phyloP scores from a whole-genome alignment of 2,797 vertebrate species.

The Sebastiscus albofasciatus region DNA sequence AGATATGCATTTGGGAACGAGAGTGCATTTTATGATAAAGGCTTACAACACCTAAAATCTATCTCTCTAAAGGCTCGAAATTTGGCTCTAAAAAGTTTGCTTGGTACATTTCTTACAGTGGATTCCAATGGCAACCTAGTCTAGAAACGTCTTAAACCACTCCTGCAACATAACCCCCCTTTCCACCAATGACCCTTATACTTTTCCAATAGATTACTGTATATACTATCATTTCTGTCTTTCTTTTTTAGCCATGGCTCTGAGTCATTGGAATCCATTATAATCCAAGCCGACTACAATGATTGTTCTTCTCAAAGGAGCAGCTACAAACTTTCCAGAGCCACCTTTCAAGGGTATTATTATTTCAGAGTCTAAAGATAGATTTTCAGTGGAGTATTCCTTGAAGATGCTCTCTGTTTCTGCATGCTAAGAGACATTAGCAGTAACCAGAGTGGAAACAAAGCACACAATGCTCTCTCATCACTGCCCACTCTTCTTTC shows the following conservation, averaged over 20 bases:
- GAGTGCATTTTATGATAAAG: constrained; percentile 46
- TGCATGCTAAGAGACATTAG: constrained; percentile 73
- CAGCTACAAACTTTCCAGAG: background rate
- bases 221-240: background rate
- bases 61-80: background rate
- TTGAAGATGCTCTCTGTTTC: constrained; percentile 60
- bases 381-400: constrained; percentile 43
- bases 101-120: background rate
- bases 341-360: background rate
- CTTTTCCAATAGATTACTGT: background rate
- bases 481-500: constrained; percentile 4
- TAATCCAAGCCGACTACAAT: background rate
- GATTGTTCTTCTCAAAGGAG: background rate
- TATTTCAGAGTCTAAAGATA: background rate
- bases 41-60: constrained; percentile 21
- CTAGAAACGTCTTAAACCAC: background rate
- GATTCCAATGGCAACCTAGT: background rate
- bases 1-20: constrained; percentile 48
- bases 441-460: constrained; percentile 74
- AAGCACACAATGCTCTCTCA: constrained; percentile 66
- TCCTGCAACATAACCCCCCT: background rate
- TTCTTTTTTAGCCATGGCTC: background rate
- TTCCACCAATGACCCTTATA: background rate
- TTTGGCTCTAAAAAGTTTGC: background rate
- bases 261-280: background rate